Conservation (phyloP, 2,113 vertebrate genomes). For the Cairina moschata region DNA sequence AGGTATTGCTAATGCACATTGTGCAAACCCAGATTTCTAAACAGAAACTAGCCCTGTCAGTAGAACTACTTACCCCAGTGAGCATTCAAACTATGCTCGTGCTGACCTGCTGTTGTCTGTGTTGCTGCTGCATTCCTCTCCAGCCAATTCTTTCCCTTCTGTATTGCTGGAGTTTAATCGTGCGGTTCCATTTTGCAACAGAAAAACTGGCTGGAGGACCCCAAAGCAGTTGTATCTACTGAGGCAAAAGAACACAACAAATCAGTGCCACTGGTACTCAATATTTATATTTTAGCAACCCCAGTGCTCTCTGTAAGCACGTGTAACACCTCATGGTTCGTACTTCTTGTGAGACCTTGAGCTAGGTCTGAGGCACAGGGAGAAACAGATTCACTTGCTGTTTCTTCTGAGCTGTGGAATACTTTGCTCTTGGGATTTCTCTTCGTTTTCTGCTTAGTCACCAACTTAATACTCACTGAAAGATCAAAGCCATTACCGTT, state of each 20-base stretch:
- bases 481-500: slow-evolving; percentile 52
- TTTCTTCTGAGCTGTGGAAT: neutral
- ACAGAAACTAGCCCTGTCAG: neutral
- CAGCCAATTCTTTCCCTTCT: neutral
- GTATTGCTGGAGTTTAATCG: fast-evolving
- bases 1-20: neutral
- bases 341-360: neutral
- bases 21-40: neutral
- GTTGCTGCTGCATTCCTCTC: neutral
- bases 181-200: neutral
- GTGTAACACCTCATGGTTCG: neutral
- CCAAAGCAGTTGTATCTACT: neutral
- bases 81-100: neutral
- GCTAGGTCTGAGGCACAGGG: neutral
- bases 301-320: neutral
- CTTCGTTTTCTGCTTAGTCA: slow-evolving; percentile 41
- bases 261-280: fast-evolving
- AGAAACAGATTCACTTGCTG: neutral
- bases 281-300: neutral
- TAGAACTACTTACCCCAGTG: neutral
- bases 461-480: slow-evolving; percentile 8
- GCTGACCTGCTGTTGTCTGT: neutral
- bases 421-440: neutral
- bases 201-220: neutral
- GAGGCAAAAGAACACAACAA: neutral